These are phyloP conservation scores for Trissolcus japonicus DNA, from an alignment of 2,888 invertebrate species.

Conservation along the genomic window DNA sequence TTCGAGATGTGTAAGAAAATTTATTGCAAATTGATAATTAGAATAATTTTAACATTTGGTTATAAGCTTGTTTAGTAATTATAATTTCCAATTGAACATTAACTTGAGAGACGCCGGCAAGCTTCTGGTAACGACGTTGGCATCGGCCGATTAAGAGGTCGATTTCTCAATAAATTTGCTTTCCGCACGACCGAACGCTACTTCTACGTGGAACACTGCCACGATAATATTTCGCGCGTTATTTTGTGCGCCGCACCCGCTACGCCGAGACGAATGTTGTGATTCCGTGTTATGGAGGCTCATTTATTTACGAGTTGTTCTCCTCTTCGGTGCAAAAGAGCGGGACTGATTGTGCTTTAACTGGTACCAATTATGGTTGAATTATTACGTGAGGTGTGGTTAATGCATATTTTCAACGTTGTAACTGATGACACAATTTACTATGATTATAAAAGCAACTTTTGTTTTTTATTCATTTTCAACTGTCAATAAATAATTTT, in stretches of 20 bases:
- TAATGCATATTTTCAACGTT: constrained; percentile 34
- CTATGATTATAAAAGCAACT: background rate
- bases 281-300: constrained; percentile 45
- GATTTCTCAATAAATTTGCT: constrained; percentile 59
- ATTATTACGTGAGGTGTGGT: constrained; percentile 51
- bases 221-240: constrained; percentile 52
- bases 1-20: too few species aligned
- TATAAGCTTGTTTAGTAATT: constrained; percentile 15
- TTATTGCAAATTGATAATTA: too few species aligned
- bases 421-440: too few species aligned
- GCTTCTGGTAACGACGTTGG: constrained; percentile 18
- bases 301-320: constrained; percentile 49
- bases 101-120: constrained; percentile 9
- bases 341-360: constrained; percentile 55
- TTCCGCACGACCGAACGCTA: constrained; percentile 54
- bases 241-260: constrained; percentile 55
- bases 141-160: constrained; percentile 54
- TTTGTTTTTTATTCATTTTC: background rate
- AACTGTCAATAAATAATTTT: background rate
- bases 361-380: constrained; percentile 54
- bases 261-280: constrained; percentile 50
- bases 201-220: constrained; percentile 37
- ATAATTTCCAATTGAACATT: constrained; percentile 10
- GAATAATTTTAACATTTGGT: too few species aligned
- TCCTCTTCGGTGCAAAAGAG: constrained; percentile 42